Percentiles rank a stretch among this genome's conserved stretches.
Evolutionary conservation across 2,113 vertebrate genomes (phyloP).

Genomic region (Heterocephalus glaber): DNA sequence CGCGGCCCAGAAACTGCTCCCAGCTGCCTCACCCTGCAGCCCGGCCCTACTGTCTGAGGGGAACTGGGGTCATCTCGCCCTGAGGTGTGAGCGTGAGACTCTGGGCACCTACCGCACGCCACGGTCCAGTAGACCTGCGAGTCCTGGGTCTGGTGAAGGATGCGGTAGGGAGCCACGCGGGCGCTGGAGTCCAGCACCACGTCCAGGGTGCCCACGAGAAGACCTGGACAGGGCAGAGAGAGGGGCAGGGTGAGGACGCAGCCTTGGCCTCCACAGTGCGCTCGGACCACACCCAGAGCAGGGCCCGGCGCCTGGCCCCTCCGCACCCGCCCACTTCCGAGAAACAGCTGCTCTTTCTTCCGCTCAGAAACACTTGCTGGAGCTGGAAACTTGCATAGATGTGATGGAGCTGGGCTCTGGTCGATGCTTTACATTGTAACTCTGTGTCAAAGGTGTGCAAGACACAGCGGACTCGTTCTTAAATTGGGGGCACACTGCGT

Average conservation of each 20-base stretch:
- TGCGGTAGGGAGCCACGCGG: constrained; percentile 96
- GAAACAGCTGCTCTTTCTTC: background rate
- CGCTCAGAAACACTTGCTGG: background rate
- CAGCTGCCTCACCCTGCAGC: too few relatives aligned
- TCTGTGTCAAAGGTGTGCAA: background rate
- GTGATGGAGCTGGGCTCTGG: background rate
- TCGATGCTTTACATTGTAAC: background rate
- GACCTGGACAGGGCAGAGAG: constrained; percentile 85
- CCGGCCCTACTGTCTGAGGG: background rate
- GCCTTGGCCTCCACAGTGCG: too few relatives aligned
- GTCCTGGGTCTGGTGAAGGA: constrained; percentile 96
- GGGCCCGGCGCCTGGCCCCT: background rate
- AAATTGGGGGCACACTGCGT: background rate
- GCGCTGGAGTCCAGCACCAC: constrained; percentile 98
- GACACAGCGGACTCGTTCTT: too few relatives aligned
- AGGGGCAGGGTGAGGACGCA: background rate
- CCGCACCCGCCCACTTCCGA: background rate
- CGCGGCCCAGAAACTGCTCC: background rate
- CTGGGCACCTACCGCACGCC: constrained; percentile 91
- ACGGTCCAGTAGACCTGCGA: constrained; percentile 97
- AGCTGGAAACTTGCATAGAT: too few relatives aligned
- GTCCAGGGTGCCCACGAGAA: constrained; percentile 96
- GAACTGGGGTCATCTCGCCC: background rate
- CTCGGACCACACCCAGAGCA: too few relatives aligned
- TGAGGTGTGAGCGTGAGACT: background rate